Evolutionary conservation across 2,888 invertebrate species (phyloP).

Genomic region (Syrista parreyssii): DNA sequence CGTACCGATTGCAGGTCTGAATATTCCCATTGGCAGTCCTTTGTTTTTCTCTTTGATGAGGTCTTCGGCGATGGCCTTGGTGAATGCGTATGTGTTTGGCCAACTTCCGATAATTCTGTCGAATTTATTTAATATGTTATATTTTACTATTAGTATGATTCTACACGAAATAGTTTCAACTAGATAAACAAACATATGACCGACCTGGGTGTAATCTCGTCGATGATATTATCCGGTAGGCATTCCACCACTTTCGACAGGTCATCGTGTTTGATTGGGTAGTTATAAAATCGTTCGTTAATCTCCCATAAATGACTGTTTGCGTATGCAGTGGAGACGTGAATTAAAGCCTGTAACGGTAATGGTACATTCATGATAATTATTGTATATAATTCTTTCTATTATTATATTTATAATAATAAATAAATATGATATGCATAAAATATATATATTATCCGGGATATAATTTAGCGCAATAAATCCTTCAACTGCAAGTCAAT

Average conservation of each 20-base stretch:
- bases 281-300: conserved; percentile 76
- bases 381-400: too few species aligned
- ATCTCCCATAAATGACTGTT: conserved; percentile 70
- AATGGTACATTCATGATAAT: background rate
- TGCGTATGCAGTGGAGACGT: conserved; percentile 65
- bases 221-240: conserved; percentile 67
- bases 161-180: background rate
- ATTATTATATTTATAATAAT: too few species aligned
- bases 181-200: conserved; percentile 37
- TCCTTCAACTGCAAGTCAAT: background rate
- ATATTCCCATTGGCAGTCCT: conserved; percentile 79
- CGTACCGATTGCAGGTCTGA: conserved; percentile 82
- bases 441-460: background rate
- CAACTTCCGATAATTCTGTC: conserved; percentile 72
- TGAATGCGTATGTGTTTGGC: conserved; percentile 90
- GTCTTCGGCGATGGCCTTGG: conserved; percentile 86
- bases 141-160: conserved; percentile 34
- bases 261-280: conserved; percentile 68
- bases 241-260: conserved; percentile 66
- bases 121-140: background rate
- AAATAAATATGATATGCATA: background rate
- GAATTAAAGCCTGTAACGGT: conserved; percentile 58
- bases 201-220: conserved; percentile 70
- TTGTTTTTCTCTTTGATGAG: conserved; percentile 71
- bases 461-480: background rate